phyloP scores from a whole-genome alignment of 2,888 invertebrate genomes.

The Drosophila ustulata region DNA sequence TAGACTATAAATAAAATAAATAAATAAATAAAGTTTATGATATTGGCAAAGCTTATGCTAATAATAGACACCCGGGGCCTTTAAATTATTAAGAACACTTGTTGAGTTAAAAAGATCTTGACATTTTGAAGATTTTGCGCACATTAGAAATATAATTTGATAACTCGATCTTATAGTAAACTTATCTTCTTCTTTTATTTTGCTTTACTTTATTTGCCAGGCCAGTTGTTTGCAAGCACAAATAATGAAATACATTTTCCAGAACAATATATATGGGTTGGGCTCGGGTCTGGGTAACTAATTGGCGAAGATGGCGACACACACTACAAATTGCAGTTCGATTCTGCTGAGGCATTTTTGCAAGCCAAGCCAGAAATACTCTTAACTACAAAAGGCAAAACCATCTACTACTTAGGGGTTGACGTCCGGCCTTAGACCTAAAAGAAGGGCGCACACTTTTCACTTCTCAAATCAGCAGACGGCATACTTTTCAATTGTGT shows the following conservation, averaged over 20 bases:
- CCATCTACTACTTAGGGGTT: conserved; percentile 19
- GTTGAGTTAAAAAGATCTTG: too few species aligned
- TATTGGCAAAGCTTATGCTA: conserved; percentile 9
- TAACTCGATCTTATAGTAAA: too few species aligned
- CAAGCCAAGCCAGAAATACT: conserved; percentile 22
- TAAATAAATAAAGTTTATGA: conserved; percentile 45
- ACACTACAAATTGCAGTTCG: conserved; percentile 11
- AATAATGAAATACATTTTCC: conserved; percentile 40
- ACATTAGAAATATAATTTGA: too few species aligned
- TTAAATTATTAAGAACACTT: conserved; percentile 1
- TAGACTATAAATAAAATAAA: conserved; percentile 30
- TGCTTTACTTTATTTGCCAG: conserved; percentile 1
- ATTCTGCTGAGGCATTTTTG: conserved; percentile 21
- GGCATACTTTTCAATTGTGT: background rate
- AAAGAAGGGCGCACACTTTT: background rate
- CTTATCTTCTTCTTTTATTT: background rate
- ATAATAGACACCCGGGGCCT: conserved; percentile 17
- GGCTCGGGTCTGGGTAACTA: conserved; percentile 13
- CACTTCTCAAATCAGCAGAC: background rate
- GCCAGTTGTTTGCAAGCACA: conserved; percentile 6
- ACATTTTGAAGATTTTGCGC: too few species aligned
- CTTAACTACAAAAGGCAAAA: conserved; percentile 9
- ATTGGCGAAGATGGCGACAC: conserved; percentile 32
- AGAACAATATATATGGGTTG: conserved; percentile 7
- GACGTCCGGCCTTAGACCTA: background rate